Conservation (phyloP, 2,888 invertebrate species). For the Microchrysa polita region DNA sequence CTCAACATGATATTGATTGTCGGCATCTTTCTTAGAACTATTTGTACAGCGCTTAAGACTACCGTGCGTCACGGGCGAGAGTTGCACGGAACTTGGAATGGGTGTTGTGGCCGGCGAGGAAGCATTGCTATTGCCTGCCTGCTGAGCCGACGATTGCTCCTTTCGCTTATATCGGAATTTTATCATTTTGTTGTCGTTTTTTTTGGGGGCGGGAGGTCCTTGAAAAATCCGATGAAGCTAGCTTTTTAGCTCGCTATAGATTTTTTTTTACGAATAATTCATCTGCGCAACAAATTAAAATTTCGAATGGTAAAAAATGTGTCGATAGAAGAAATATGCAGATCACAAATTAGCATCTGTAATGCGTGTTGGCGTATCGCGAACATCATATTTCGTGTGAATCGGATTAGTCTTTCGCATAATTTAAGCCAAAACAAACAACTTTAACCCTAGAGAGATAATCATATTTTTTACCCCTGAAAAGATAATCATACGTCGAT, state of each 20-base stretch:
- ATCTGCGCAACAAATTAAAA: slow-evolving; percentile 30
- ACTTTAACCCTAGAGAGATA: too few relatives aligned
- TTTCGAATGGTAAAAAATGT: slow-evolving; percentile 8
- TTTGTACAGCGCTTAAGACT: slow-evolving; percentile 48
- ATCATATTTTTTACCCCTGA: too few relatives aligned
- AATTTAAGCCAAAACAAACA: too few relatives aligned
- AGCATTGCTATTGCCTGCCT: slow-evolving; percentile 17
- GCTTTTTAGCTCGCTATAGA: background rate
- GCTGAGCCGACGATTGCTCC: slow-evolving; percentile 55
- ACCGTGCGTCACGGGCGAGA: slow-evolving; percentile 36
- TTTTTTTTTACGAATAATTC: slow-evolving; percentile 17
- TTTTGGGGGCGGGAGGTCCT: background rate
- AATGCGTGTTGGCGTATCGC: slow-evolving; percentile 16
- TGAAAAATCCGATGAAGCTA: slow-evolving; percentile 7
- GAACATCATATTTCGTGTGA: background rate
- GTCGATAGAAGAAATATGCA: too few relatives aligned
- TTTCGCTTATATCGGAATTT: slow-evolving; percentile 75
- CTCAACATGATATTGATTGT: slow-evolving; percentile 27
- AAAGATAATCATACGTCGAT: too few relatives aligned
- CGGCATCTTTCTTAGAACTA: slow-evolving; percentile 36
- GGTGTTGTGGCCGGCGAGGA: slow-evolving; percentile 5
- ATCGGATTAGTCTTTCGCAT: background rate
- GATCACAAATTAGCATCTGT: slow-evolving; percentile 40
- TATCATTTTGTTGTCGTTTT: slow-evolving; percentile 65
- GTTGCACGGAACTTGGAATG: background rate